Evolutionary conservation across 2,888 invertebrate species (phyloP), one percentile per base, ranked within the genome.

Genomic region (Drosophila paramelanica): DNA sequence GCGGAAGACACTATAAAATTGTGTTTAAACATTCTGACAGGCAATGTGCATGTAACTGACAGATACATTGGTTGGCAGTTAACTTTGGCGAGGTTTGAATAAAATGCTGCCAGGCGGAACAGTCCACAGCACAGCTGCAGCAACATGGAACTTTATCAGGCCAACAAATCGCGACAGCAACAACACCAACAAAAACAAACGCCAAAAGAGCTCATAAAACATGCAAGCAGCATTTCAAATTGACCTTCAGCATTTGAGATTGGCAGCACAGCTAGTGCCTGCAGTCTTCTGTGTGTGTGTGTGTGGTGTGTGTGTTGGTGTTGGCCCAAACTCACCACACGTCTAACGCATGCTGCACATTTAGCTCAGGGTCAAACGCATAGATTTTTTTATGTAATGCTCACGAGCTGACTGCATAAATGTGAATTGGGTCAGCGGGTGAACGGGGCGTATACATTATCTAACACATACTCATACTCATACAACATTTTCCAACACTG

Each of bases 291-390:
- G 42, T 60, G 25, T 38, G 13, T 25, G 17, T 23, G 51, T 23
- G 25, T 27, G 38, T 45, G 39, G 23, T 20, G 23, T 38, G 14
- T 66, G 50, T 56, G 33, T 31, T 17, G 50, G 50, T 64, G 59
- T 56, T 20, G 17, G 52, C 49, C 20, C 25, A 45, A 66, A 72
- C 57, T 68, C 78, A 81, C 68, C 78, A 79, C 61, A 55, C 49
- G 43, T 41, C 67, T 52, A 71, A 78, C 79, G 74, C 73, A 68
- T 77, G 73, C 85, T 78, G 88, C 73, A 79, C 89, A 86, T 86
- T 89, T 77, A 46, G 88, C 84, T 89, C 88, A 88, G 87, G 88
- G 88, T 89, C 81, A 89, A 52, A 76, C 60, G 58, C 79, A 73
- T 57, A 82, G 74, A 25, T 59, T 55, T 59, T 59, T 60, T 87